These are phyloP conservation scores for Invenusta paracnida DNA, from an alignment of 2,888 invertebrate species.

Conservation along the genomic window DNA sequence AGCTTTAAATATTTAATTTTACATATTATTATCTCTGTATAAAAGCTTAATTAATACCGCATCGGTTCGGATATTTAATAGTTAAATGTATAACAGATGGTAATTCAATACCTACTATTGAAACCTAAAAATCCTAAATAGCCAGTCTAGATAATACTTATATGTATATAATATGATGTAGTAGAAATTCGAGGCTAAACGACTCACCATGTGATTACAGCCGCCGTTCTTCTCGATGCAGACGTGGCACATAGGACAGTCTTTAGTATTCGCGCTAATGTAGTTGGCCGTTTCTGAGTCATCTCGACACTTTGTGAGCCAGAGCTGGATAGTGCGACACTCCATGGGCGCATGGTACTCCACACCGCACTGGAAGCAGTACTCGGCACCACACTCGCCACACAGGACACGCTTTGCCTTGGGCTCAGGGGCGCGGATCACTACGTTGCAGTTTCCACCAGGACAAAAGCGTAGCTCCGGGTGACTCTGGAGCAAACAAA, in stretches of 20 bases:
- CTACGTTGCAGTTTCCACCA: conserved; percentile 85
- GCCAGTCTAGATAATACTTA: too few species aligned
- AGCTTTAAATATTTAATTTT: too few species aligned
- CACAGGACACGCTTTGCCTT: conserved; percentile 82
- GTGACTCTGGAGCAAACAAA: too few species aligned
- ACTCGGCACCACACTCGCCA: conserved; percentile 77
- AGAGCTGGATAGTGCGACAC: conserved; percentile 86
- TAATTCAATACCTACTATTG: too few species aligned
- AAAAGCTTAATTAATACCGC: too few species aligned
- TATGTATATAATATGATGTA: too few species aligned
- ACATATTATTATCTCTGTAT: too few species aligned
- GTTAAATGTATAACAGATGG: too few species aligned
- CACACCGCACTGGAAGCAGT: conserved; percentile 88
- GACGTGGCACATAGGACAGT: conserved; percentile 96
- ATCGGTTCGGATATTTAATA: too few species aligned
- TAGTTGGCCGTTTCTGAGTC: conserved; percentile 99
- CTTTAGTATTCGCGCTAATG: conserved; percentile 95
- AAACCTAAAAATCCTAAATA: too few species aligned
- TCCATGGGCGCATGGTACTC: conserved; percentile 98
- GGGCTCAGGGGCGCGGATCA: conserved; percentile 73
- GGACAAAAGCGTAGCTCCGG: conserved; percentile 75
- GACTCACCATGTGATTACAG: conserved; percentile 89
- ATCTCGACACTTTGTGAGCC: conserved; percentile 99
- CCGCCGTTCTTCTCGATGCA: conserved; percentile 99
- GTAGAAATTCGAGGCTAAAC: too few species aligned